Conservation (phyloP, 1,140 invertebrate genomes). For the Drosophila bifasciata region DNA sequence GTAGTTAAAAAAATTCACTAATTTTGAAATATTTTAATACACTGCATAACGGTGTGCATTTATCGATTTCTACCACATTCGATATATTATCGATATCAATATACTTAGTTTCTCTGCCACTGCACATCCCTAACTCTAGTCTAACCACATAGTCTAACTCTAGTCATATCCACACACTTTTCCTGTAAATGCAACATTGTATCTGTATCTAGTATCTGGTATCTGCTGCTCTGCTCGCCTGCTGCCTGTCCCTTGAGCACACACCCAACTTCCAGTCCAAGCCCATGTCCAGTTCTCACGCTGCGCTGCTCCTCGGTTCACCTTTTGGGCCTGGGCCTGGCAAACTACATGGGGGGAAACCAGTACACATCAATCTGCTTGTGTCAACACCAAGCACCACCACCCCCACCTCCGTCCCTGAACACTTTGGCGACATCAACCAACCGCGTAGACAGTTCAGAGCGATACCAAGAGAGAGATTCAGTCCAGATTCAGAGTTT, state of each 20-base stretch:
- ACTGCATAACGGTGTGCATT: too few species aligned
- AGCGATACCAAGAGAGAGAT: constrained; percentile 8
- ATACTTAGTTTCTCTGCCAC: too few species aligned
- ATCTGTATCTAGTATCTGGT: neutral
- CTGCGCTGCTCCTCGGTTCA: constrained; percentile 46
- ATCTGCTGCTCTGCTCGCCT: constrained; percentile 13
- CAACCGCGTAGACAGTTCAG: constrained; percentile 10
- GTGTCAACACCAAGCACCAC: constrained; percentile 58
- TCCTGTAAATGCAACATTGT: too few species aligned
- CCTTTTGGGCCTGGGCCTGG: constrained; percentile 57
- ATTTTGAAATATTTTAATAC: too few species aligned
- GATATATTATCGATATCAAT: too few species aligned
- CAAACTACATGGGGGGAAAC: constrained; percentile 32
- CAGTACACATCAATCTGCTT: constrained; percentile 76
- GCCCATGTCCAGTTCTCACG: constrained; percentile 63
- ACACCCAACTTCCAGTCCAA: constrained; percentile 34
- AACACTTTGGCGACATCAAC: constrained; percentile 33
- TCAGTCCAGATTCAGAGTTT: neutral
- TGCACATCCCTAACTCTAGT: too few species aligned
- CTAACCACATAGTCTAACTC: too few species aligned
- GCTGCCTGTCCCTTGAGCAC: constrained; percentile 66
- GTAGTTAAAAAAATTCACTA: too few species aligned
- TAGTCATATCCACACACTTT: neutral
- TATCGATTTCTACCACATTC: too few species aligned
- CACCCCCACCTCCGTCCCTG: too few species aligned